Percentiles rank a stretch among this genome's conserved stretches.
Evolutionary conservation across 2,113 vertebrate genomes (phyloP).

Genomic region (Psittacula cyanocephala): DNA sequence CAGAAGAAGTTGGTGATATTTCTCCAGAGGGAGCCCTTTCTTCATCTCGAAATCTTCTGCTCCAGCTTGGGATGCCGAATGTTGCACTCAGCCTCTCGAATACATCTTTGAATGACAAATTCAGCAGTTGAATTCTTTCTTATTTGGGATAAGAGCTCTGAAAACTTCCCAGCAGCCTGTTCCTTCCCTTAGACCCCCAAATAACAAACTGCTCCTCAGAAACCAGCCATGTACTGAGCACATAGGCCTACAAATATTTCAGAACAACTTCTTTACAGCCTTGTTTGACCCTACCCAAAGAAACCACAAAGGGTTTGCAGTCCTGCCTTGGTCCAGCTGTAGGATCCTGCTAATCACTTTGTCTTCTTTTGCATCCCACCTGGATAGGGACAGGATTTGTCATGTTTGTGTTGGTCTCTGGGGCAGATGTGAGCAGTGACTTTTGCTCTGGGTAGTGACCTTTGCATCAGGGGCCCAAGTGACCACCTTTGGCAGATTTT

Average conservation of each 20-base stretch:
- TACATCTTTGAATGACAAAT: background rate
- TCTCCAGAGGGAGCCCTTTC: conserved; percentile 42
- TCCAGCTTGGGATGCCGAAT: background rate
- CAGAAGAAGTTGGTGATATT: background rate
- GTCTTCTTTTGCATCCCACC: background rate
- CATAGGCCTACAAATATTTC: background rate
- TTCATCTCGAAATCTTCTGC: background rate
- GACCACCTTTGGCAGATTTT: background rate
- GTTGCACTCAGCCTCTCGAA: background rate
- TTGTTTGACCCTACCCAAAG: background rate
- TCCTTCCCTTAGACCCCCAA: background rate
- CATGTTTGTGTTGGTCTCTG: background rate
- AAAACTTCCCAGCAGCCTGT: background rate
- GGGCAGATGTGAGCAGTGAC: background rate
- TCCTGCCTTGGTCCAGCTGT: background rate
- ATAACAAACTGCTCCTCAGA: background rate
- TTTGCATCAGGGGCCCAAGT: accelerated
- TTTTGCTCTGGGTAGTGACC: background rate
- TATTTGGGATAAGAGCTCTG: background rate
- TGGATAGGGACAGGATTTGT: background rate
- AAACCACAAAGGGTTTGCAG: background rate
- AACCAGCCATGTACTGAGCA: background rate
- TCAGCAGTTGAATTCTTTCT: background rate
- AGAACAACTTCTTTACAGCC: background rate
- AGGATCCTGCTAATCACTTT: background rate